Percentiles rank a stretch among this genome's conserved stretches.
These are phyloP conservation scores for Sphinx pinastri DNA, from an alignment of 2,888 invertebrate species.

Conservation along the genomic window DNA sequence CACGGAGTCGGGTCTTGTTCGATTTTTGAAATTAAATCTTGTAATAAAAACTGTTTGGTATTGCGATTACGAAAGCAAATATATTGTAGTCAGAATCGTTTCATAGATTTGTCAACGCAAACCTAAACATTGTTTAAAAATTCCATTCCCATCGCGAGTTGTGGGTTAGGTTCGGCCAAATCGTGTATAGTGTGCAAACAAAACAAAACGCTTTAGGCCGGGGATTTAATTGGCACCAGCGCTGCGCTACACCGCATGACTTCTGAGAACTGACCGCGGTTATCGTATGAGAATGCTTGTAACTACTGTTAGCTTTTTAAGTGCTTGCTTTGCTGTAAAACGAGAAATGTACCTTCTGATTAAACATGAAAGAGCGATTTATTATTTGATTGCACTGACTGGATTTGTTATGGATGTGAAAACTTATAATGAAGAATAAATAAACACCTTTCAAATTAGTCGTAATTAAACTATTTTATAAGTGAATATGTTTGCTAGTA, in stretches of 20 bases:
- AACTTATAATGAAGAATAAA: background rate
- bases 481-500: too few species aligned
- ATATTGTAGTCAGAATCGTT: background rate
- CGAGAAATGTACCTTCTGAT: background rate
- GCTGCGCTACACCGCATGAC: conserved; percentile 49
- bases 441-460: too few species aligned
- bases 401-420: too few species aligned
- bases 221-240: conserved; percentile 66
- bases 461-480: too few species aligned
- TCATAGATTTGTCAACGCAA: background rate
- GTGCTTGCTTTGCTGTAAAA: conserved; percentile 1
- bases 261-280: conserved; percentile 52
- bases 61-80: conserved; percentile 40
- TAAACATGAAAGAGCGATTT: background rate
- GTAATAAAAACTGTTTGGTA: conserved; percentile 38
- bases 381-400: too few species aligned
- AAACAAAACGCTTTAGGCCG: conserved; percentile 54
- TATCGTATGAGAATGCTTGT: conserved; percentile 35
- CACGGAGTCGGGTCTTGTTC: conserved; percentile 48
- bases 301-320: conserved; percentile 4
- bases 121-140: conserved; percentile 42
- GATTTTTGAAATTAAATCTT: conserved; percentile 61
- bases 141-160: conserved; percentile 42
- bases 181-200: conserved; percentile 55
- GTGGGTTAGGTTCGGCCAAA: conserved; percentile 44